A percentile compares a stretch with the other conserved stretches of the same genome.
Evolutionary conservation across 2,888 invertebrate species (phyloP).

Genomic region (Anodontia alba): DNA sequence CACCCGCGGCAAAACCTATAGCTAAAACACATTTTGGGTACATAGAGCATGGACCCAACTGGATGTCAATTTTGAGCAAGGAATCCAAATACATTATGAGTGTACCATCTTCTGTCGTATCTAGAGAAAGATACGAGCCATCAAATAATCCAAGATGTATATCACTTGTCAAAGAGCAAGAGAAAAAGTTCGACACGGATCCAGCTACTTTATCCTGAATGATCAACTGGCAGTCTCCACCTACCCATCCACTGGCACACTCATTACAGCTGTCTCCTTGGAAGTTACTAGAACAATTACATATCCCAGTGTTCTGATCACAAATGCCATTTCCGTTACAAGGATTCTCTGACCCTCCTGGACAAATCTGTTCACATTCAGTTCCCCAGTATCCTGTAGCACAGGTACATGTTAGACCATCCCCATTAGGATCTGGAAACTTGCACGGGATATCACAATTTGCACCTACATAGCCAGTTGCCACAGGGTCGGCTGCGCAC

Average conservation of each 20-base stretch:
- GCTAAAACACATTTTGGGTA: conserved; percentile 41
- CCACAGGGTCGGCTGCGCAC: conserved; percentile 17
- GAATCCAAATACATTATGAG: conserved; percentile 37
- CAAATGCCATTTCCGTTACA: conserved; percentile 68
- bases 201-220: conserved; percentile 29
- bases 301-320: conserved; percentile 56
- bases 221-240: conserved; percentile 63
- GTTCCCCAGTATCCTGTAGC: conserved; percentile 68
- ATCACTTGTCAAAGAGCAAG: conserved; percentile 57
- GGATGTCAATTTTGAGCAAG: conserved; percentile 37
- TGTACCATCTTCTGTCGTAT: conserved; percentile 30
- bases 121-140: conserved; percentile 62
- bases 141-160: conserved; percentile 68
- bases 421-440: conserved; percentile 35
- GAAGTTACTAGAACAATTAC: conserved; percentile 64
- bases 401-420: conserved; percentile 55
- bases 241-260: conserved; percentile 65
- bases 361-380: conserved; percentile 63
- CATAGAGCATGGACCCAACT: conserved; percentile 32
- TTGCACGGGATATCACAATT: conserved; percentile 47
- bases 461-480: conserved; percentile 45
- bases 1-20: conserved; percentile 27
- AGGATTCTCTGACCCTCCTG: conserved; percentile 61
- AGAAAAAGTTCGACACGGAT: conserved; percentile 16
- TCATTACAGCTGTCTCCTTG: conserved; percentile 57